These are phyloP conservation scores for Dendrolimus punctatus DNA, from an alignment of 1,140 invertebrate species.

Conservation along the genomic window DNA sequence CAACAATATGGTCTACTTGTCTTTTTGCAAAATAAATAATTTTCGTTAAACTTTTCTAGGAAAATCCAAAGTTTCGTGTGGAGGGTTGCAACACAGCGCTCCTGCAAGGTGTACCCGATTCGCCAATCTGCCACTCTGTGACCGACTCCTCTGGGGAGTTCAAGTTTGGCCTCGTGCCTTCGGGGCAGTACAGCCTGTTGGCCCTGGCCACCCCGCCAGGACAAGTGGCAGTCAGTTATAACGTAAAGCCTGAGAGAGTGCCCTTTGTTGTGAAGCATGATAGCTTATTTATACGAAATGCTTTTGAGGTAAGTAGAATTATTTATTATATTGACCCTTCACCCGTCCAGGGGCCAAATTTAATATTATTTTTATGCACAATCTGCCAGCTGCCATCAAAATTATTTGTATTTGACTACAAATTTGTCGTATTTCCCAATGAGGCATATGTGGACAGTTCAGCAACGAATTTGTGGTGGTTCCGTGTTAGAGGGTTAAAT, in stretches of 20 bases:
- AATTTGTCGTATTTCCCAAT: too few relatives aligned
- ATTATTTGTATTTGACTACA: too few relatives aligned
- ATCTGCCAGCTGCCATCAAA: too few relatives aligned
- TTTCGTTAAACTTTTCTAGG: constrained; percentile 18
- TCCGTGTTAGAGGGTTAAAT: too few relatives aligned
- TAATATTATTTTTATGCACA: constrained; percentile 72
- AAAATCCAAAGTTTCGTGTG: constrained; percentile 50
- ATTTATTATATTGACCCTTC: background rate
- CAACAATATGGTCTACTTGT: background rate
- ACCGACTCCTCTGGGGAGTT: constrained; percentile 86
- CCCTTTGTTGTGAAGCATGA: constrained; percentile 82
- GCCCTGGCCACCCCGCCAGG: constrained; percentile 48
- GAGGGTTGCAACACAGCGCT: constrained; percentile 75
- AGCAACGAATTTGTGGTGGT: too few relatives aligned
- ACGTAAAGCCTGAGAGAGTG: constrained; percentile 81
- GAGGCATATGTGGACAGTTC: too few relatives aligned
- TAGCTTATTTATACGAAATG: constrained; percentile 78
- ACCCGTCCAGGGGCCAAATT: constrained; percentile 82
- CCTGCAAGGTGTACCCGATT: constrained; percentile 73
- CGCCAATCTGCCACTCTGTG: constrained; percentile 82
- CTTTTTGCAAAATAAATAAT: background rate
- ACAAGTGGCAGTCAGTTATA: constrained; percentile 44
- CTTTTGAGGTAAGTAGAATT: constrained; percentile 79
- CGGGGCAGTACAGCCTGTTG: constrained; percentile 81
- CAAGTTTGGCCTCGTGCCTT: constrained; percentile 82